phyloP scores from a whole-genome alignment of 2,797 vertebrate species.

The Chrosomus eos region DNA sequence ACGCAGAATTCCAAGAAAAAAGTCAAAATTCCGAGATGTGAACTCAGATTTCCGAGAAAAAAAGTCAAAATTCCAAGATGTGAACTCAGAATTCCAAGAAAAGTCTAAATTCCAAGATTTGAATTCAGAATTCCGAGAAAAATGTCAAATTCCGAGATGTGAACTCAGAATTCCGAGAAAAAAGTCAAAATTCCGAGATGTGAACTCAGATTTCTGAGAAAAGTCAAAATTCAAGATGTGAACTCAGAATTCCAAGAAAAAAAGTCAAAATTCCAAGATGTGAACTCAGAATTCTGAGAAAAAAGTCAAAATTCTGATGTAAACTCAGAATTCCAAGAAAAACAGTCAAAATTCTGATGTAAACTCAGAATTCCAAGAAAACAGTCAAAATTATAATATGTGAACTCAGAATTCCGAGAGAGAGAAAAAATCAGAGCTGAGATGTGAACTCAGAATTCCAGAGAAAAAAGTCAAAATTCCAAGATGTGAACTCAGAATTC shows the following conservation, averaged over 20 bases:
- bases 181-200: neutral
- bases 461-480: no score
- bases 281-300: neutral
- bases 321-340: neutral
- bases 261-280: neutral
- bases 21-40: neutral
- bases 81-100: rapidly evolving
- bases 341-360: neutral
- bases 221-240: no score
- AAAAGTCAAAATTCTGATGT: neutral
- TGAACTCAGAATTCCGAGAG: rapidly evolving
- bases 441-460: neutral
- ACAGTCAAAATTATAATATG: neutral
- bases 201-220: rapidly evolving
- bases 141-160: neutral
- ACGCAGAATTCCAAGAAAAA: no score
- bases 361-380: neutral
- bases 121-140: no score
- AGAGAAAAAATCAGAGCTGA: neutral
- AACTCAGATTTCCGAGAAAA: neutral
- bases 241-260: no score
- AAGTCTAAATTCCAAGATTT: no score
- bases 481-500: neutral
- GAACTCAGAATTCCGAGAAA: neutral
- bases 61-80: neutral